phyloP scores from a whole-genome alignment of 1,140 invertebrate species.

The Hyposmocoma kahamanoa region DNA sequence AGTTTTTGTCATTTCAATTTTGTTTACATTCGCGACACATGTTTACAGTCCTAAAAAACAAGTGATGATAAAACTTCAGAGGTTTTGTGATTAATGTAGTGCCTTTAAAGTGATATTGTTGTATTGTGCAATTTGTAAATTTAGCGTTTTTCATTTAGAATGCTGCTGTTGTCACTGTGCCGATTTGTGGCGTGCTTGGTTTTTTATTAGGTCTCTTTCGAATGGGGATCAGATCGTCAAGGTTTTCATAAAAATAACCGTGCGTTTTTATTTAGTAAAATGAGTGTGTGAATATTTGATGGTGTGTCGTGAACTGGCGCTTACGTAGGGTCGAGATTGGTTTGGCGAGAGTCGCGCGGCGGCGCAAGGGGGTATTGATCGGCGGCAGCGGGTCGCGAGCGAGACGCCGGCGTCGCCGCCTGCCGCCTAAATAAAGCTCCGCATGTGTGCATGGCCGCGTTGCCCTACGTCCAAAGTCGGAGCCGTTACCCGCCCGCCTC shows the following conservation, averaged over 20 bases:
- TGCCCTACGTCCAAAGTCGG: conserved; percentile 11
- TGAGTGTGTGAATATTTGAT: conserved; percentile 69
- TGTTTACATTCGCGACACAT: conserved; percentile 37
- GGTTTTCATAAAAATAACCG: conserved; percentile 23
- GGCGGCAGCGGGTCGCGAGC: conserved; percentile 55
- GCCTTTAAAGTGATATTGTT: background rate
- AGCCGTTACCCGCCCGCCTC: background rate
- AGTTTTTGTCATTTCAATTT: conserved; percentile 3
- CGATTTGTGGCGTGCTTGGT: no score
- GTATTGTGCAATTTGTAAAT: background rate
- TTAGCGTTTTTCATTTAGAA: background rate
- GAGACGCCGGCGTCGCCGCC: conserved; percentile 64
- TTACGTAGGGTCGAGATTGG: conserved; percentile 56
- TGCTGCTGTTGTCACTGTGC: background rate
- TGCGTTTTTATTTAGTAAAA: conserved; percentile 53
- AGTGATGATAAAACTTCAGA: background rate
- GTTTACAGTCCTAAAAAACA: conserved; percentile 20
- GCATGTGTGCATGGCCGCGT: conserved; percentile 41
- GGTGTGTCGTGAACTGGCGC: conserved; percentile 57
- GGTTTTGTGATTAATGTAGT: no score
- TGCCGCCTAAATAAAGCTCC: conserved; percentile 70
- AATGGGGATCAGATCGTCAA: background rate
- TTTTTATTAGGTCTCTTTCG: background rate
- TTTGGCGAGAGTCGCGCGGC: conserved; percentile 52
- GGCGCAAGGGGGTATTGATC: conserved; percentile 70